Base-by-base conservation (phyloP, 2,888 invertebrate genomes). In the Volucella bombylans region DNA sequence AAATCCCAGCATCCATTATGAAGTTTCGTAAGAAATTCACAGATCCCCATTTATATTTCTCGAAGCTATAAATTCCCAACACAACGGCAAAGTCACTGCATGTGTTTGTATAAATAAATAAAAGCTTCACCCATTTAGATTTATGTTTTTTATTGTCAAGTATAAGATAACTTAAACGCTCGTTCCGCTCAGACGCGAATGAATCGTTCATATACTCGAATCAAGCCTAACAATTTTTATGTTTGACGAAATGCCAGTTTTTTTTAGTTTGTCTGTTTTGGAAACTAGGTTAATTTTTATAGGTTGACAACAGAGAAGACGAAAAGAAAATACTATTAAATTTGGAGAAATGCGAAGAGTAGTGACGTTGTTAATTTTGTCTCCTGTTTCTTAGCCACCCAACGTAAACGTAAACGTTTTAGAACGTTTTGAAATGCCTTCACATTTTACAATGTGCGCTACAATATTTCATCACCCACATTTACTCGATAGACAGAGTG, bases 221-320 rank as follows among this genome's bases (percentile, higher is more conserved):
- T 55, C 9, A 49, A 14, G 31, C n/a, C 59, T 18, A 43, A 64
- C 14, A 50, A 10, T 47, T 14, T 52, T 68, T 49, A 49, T 49
- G 64, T 77, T 71, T 72, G 68, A 64, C 64, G 68, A 57, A 68
- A 61, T 62, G 68, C 78, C 73, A 77, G 9, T 55, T 59, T 14
- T 59, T 65, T 39, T 62, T n/a, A 78, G 83, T 80, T 76, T 67
- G 62, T 57, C 54, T 83, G 39, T 54, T 31, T 6, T 14, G 41
- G 57, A 81, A 85, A 81, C 18, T 85, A 54, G 85, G 85, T 85
- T 85, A 85, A 85, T 68, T 72, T 85, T 59, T 76, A 80, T 85
- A 71, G 71, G 85, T 76, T 85, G 85, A 69, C 85, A 81, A 85
- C 85, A 81, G 57, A 59, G 69, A 15, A 15, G 45, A 73, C 47